Evolutionary conservation across 2,888 invertebrate species (phyloP).

Genomic region (Agapostemon virescens): DNA sequence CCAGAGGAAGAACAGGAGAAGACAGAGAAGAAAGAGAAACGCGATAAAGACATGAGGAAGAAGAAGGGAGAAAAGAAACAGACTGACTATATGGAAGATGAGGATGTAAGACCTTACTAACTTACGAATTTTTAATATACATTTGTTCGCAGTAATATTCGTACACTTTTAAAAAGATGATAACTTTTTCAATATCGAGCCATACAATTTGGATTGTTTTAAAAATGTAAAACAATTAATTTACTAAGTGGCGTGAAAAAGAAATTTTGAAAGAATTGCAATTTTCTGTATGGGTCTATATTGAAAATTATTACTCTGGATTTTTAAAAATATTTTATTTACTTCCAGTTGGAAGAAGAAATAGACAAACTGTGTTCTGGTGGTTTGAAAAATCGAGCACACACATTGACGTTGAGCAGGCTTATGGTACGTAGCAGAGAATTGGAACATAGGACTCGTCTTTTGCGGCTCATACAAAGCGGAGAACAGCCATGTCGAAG

Average conservation of each 20-base stretch:
- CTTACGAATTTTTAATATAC: neutral
- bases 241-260: no score
- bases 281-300: no score
- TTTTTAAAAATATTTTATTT: neutral
- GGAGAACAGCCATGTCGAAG: constrained; percentile 91
- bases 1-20: constrained; percentile 87
- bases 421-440: constrained; percentile 96
- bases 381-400: constrained; percentile 93
- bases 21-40: constrained; percentile 77
- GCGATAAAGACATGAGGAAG: constrained; percentile 70
- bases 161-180: no score
- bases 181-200: no score
- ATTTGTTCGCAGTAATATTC: no score
- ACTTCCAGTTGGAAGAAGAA: constrained; percentile 91
- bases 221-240: no score
- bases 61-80: constrained; percentile 68
- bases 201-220: no score
- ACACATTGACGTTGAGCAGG: constrained; percentile 93
- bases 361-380: constrained; percentile 89
- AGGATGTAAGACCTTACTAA: constrained; percentile 79
- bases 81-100: constrained; percentile 78
- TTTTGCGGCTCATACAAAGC: constrained; percentile 89
- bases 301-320: no score
- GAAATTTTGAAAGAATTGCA: no score
- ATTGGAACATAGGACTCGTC: constrained; percentile 86